Percentiles rank a stretch among this genome's conserved stretches.
Conservation (phyloP, 2,797 vertebrate species). For the Sitta carolinensis region DNA sequence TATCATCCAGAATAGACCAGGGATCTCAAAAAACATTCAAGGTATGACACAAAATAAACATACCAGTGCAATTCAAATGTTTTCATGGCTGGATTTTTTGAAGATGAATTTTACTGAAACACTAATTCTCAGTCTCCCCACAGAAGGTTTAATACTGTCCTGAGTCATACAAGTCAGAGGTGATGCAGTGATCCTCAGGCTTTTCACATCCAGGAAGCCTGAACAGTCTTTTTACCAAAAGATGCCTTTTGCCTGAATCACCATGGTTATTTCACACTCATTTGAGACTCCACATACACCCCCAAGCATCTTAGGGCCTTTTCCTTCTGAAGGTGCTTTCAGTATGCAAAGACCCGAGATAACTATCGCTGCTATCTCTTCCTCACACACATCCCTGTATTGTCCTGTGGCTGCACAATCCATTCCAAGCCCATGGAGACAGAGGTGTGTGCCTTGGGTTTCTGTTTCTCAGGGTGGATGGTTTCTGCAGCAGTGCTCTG, state of each 20-base stretch:
- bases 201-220: neutral
- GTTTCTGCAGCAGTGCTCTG: neutral
- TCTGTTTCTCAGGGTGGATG: neutral
- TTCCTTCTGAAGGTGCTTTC: constrained; percentile 7
- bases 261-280: neutral
- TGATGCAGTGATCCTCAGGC: neutral
- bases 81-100: neutral
- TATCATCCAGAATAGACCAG: neutral
- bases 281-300: neutral
- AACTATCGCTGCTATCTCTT: neutral
- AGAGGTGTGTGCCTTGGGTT: neutral
- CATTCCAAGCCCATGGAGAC: neutral
- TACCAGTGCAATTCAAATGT: neutral
- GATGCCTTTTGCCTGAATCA: neutral
- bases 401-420: neutral
- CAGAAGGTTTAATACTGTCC: neutral
- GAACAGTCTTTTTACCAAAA: neutral
- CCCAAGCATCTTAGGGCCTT: neutral
- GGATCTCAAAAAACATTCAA: neutral
- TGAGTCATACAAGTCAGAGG: neutral
- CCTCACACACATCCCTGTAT: constrained; percentile 55
- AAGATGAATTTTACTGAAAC: neutral
- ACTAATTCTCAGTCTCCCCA: neutral
- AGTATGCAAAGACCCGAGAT: neutral
- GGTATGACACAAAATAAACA: neutral